Evolutionary conservation across 2,888 invertebrate genomes (phyloP).

Genomic region (Orthosia gracilis): DNA sequence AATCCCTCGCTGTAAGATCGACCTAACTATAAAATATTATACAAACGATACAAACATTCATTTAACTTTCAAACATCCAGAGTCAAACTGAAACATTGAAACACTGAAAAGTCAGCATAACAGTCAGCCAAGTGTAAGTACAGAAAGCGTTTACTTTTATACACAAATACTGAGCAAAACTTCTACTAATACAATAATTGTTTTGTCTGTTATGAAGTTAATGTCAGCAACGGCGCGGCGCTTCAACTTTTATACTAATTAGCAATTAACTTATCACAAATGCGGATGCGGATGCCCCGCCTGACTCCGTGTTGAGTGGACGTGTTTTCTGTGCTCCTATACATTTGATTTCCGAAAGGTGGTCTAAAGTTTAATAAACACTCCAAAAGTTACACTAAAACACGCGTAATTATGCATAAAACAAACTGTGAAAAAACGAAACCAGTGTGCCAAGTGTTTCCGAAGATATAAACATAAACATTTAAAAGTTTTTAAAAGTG

Average conservation of each 20-base stretch:
- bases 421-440: too few relatives aligned
- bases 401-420: too few relatives aligned
- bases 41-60: constrained; percentile 37
- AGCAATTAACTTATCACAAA: constrained; percentile 57
- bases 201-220: constrained; percentile 61
- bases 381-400: too few relatives aligned
- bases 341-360: too few relatives aligned
- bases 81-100: constrained; percentile 45
- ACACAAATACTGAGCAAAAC: constrained; percentile 53
- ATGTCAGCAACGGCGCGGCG: constrained; percentile 51
- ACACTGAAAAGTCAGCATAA: constrained; percentile 44
- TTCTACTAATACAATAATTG: constrained; percentile 63
- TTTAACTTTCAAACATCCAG: constrained; percentile 46
- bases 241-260: constrained; percentile 62
- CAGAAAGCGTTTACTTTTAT: constrained; percentile 48
- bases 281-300: too few relatives aligned
- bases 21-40: constrained; percentile 12
- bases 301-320: too few relatives aligned
- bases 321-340: too few relatives aligned
- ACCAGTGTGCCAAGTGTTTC: too few relatives aligned
- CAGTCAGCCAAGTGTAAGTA: constrained; percentile 41
- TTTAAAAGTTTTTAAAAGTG: too few relatives aligned
- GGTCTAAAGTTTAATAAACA: too few relatives aligned
- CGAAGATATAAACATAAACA: too few relatives aligned
- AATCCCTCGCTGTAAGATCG: neutral